phyloP scores from a whole-genome alignment of 2,797 vertebrate genomes.

The Acridotheres tristis region DNA sequence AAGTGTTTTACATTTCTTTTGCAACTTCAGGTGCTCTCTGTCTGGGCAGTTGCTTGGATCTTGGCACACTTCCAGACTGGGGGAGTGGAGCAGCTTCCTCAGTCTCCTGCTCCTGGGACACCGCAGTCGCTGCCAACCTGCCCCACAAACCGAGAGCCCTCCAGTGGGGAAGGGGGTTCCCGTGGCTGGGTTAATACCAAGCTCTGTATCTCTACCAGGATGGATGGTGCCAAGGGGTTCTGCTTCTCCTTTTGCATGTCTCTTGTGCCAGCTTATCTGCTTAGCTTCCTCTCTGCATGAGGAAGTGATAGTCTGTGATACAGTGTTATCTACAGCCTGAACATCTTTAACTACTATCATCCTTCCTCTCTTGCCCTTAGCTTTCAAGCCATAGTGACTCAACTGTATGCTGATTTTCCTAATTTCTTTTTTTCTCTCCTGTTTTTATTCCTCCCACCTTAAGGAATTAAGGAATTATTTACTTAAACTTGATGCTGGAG shows the following conservation, averaged over 20 bases:
- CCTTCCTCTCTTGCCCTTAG: not conserved
- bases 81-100: not conserved
- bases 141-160: fast-evolving
- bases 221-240: not conserved
- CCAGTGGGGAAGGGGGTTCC: not conserved
- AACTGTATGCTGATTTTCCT: not conserved
- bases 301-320: slow-evolving; percentile 29
- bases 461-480: not conserved
- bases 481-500: not conserved
- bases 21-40: not conserved
- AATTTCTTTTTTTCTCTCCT: not conserved
- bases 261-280: not conserved
- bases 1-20: not conserved
- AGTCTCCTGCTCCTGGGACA: not conserved
- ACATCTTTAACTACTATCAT: not conserved
- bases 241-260: slow-evolving; percentile 14
- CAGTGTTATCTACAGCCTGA: not conserved
- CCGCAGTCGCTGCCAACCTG: not conserved
- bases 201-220: not conserved
- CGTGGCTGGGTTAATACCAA: not conserved
- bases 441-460: not conserved
- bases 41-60: not conserved
- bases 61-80: not conserved
- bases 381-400: not conserved
- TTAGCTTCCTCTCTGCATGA: not conserved